Evolutionary conservation across 2,797 vertebrate genomes (phyloP), one percentile per base, ranked within the genome.

Genomic region (Anableps anableps): DNA sequence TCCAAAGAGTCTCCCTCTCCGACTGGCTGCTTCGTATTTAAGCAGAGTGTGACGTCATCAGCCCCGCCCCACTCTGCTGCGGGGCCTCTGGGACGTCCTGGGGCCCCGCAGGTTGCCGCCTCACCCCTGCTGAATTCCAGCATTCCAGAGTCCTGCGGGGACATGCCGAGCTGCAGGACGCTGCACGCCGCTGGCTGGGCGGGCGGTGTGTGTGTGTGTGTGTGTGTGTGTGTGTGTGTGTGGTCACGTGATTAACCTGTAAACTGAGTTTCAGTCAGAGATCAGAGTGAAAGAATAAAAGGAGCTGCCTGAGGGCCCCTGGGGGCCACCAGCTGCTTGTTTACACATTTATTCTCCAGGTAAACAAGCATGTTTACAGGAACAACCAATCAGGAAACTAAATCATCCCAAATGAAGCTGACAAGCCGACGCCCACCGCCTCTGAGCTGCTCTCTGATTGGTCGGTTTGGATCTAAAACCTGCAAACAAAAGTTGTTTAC

Each of bases 91-190:
- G 34, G 38, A 7, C 16, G 36, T 11, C 6, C 47, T 1, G 2
- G 75, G 36, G 76, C 48, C 36, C 26, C 9, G 19, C 23, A 0
- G 47, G 45, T 19, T 34, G 26, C 10, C 1, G 60, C 13, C 26
- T 21, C 29, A 17, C 36, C 83, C 47, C 73, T 34, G 64, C 31
- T 41, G 29, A 16, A 91, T 89, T 86, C 82, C 83, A 76, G 74
- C 83, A 88, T 91, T 89, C 85, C 88, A 84, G 26, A 51, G 78
- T 84, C 86, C 72, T 85, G 88, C 73, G 3, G 68, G 78, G 1
- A 70, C 77, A 80, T 1, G 81, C 66, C 0, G 9, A 19, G 70
- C 64, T 14, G 80, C 76, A 80, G 77, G 77, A 45, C 13, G 11
- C 78, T 26, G 73, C 78, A 64, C 13, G 29, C 48, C 14, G 9